Conservation (phyloP, 2,113 vertebrate species). For the Circaetus gallicus region DNA sequence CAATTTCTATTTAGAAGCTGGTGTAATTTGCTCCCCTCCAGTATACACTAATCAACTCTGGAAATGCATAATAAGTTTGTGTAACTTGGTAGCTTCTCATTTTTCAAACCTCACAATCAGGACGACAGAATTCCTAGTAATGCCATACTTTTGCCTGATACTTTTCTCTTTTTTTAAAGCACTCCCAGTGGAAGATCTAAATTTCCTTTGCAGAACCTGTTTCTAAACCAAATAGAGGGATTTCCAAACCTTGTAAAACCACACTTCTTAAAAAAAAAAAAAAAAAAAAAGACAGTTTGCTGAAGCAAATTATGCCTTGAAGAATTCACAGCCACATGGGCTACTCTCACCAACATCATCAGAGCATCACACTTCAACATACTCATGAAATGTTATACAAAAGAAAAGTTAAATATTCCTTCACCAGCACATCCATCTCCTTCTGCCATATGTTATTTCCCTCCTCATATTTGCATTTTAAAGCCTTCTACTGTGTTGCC, state of each 20-base stretch:
- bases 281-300: not conserved
- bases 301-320: not conserved
- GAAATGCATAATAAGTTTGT: not conserved
- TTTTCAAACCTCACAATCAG: not conserved
- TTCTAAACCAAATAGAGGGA: not conserved
- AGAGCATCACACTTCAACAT: not conserved
- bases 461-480: constrained; percentile 24
- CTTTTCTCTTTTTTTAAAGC: not conserved
- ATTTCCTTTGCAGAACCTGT: not conserved
- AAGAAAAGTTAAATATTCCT: not conserved
- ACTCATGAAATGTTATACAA: not conserved
- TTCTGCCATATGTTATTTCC: not conserved
- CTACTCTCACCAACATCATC: not conserved
- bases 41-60: not conserved
- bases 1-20: not conserved
- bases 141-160: not conserved
- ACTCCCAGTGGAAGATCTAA: not conserved
- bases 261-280: not conserved
- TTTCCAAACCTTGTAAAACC: not conserved
- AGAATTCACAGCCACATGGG: not conserved
- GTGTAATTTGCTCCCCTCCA: not conserved
- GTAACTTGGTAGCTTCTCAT: not conserved
- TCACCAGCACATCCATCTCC: not conserved
- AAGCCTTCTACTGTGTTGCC: not conserved
- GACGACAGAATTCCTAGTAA: not conserved